Percentiles rank a stretch among this genome's conserved stretches.
These are phyloP conservation scores for Austrolebias charrua DNA, from an alignment of 2,797 vertebrate genomes.

Conservation along the genomic window DNA sequence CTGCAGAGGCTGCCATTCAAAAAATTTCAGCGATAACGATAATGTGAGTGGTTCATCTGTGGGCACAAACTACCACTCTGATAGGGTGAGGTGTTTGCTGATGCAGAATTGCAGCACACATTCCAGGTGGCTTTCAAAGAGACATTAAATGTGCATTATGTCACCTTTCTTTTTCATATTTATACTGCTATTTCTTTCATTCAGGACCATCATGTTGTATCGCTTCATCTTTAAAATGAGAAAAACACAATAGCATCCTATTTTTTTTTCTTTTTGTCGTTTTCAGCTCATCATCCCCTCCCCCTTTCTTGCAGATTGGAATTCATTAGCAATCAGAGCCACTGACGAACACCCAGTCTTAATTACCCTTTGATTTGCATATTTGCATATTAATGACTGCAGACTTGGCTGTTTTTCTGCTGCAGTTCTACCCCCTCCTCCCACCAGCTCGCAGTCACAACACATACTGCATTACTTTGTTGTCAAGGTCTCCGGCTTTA, in stretches of 20 bases:
- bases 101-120: background rate
- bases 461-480: constrained; percentile 48
- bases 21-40: constrained; percentile 40
- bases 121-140: background rate
- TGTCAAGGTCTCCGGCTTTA: constrained; percentile 36
- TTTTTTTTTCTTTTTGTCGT: constrained; percentile 61
- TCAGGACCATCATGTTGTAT: constrained; percentile 10
- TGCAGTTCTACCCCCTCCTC: constrained; percentile 74
- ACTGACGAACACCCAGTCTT: constrained; percentile 86
- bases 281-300: constrained; percentile 71
- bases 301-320: constrained; percentile 82
- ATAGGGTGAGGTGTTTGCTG: constrained; percentile 15
- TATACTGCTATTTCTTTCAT: constrained; percentile 7
- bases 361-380: constrained; percentile 95
- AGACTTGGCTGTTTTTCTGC: constrained; percentile 83
- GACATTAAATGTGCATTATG: background rate
- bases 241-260: constrained; percentile 56
- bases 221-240: constrained; percentile 20
- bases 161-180: constrained; percentile 5
- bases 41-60: constrained; percentile 52
- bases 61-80: constrained; percentile 26
- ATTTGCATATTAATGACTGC: constrained; percentile 96
- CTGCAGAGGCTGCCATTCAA: constrained; percentile 46
- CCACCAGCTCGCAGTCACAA: constrained; percentile 48
- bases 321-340: constrained; percentile 88